Evolutionary conservation across 1,140 invertebrate species (phyloP), one percentile per base, ranked within the genome.

Genomic region (Calephelis nemesis): DNA sequence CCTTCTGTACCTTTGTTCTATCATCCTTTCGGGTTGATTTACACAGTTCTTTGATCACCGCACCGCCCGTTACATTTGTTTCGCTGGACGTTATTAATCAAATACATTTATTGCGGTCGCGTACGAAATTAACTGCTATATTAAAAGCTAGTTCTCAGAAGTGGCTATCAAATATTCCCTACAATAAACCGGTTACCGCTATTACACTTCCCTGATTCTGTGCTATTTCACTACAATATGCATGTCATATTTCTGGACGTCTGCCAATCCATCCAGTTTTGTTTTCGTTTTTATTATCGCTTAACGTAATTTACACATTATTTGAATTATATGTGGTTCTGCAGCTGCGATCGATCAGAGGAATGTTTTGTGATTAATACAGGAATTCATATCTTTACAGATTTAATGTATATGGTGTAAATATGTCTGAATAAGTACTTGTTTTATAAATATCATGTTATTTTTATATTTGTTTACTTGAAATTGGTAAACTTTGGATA

Each of bases 91-190:
- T 74, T 83, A 88, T 86, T 88, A 87, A 91, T 87, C 85, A 89
- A 89, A 89, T 72, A 75, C 85, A 83, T 87, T 86, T 87, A 90
- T 84, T 79, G 82, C 86, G 85, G 81, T 83, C 83, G 74, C 81
- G 80, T 82, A 76, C 75, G 70, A 79, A 82, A 85, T 89, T 87
- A 89, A 88, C 81, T 81, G 79, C 83, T 74, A 79, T 82, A 86
- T 89, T 88, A 85, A 87, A 83, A 82, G 76, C 69, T 71, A 72
- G 67, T 89, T 88, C 87, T 83, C 58, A 84, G 88, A 91, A 91
- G 74, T 74, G 74, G 77, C 83, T 87, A 91, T 91, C 88, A 91
- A 91, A 88, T 91, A 91, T 89, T 88, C 83, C 84, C 79, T 81
- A 86, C 77, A 85, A 81, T 87, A 87, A 87, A 84, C 81, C 78